phyloP scores from a whole-genome alignment of 2,888 invertebrate species.

The Arrhopalites spinosus region DNA sequence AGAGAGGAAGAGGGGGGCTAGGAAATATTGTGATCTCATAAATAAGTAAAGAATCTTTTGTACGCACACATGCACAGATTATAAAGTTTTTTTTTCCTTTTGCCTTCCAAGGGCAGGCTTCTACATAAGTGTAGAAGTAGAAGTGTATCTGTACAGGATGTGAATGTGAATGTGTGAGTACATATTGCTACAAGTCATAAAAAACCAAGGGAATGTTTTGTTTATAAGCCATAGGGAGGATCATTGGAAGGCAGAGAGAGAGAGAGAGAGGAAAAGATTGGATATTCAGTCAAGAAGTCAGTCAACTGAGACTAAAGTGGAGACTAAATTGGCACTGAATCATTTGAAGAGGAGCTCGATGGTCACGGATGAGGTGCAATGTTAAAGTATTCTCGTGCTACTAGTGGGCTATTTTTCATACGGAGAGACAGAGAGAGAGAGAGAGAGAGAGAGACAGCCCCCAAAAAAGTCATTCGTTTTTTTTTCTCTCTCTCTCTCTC shows the following conservation, averaged over 20 bases:
- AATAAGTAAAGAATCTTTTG: no score
- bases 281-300: constrained; percentile 26
- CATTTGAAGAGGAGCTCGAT: constrained; percentile 17
- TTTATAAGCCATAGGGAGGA: constrained; percentile 17
- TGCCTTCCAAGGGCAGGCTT: no score
- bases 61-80: no score
- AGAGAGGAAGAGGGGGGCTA: no score
- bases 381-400: constrained; percentile 10
- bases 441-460: background rate
- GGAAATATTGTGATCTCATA: no score
- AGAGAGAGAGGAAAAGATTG: constrained; percentile 23
- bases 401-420: constrained; percentile 38
- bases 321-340: constrained; percentile 32
- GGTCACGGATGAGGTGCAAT: constrained; percentile 28
- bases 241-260: constrained; percentile 4
- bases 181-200: no score
- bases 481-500: background rate
- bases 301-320: constrained; percentile 29
- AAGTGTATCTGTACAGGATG: no score
- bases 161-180: background rate
- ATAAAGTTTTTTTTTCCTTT: no score
- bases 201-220: constrained; percentile 13
- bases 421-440: constrained; percentile 9
- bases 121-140: no score
- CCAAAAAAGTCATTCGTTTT: constrained; percentile 2